Conservation (phyloP, 2,888 invertebrate genomes). For the Orthosia gracilis region DNA sequence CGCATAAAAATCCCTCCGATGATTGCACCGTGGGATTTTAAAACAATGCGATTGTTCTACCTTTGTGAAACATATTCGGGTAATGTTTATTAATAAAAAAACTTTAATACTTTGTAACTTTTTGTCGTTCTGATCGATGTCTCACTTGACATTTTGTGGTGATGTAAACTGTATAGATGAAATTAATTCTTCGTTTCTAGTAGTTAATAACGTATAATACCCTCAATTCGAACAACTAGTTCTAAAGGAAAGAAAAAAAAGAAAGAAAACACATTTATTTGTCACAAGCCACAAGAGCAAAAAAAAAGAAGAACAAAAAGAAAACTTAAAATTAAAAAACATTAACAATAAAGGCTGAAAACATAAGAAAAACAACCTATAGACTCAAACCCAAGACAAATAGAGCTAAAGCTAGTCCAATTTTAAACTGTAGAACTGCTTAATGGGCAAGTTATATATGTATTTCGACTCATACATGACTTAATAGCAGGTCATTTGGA, state of each 20-base stretch:
- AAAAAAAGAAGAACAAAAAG: no score
- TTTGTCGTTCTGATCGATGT: slow-evolving; percentile 55
- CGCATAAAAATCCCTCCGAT: slow-evolving; percentile 64
- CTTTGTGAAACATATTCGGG: slow-evolving; percentile 68
- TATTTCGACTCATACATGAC: slow-evolving; percentile 48
- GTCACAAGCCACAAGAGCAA: no score
- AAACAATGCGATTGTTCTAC: slow-evolving; percentile 75
- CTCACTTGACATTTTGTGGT: slow-evolving; percentile 41
- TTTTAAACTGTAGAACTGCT: slow-evolving; percentile 26
- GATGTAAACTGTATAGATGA: slow-evolving; percentile 26
- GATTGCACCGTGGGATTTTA: slow-evolving; percentile 76
- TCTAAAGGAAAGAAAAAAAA: neutral
- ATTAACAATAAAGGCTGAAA: neutral
- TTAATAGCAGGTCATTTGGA: slow-evolving; percentile 59
- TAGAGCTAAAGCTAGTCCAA: slow-evolving; percentile 38
- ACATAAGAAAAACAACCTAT: neutral
- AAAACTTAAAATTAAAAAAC: no score
- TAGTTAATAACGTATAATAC: slow-evolving; percentile 1
- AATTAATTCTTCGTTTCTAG: slow-evolving; percentile 26
- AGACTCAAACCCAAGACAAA: slow-evolving; percentile 25
- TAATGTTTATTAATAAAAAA: slow-evolving; percentile 68
- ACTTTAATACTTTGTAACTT: slow-evolving; percentile 52
- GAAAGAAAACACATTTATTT: no score
- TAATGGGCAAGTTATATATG: slow-evolving; percentile 47
- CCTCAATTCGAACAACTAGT: neutral